These are phyloP conservation scores for Pristionchus fissidentatus DNA, from an alignment of 2,888 invertebrate genomes.

Conservation along the genomic window DNA sequence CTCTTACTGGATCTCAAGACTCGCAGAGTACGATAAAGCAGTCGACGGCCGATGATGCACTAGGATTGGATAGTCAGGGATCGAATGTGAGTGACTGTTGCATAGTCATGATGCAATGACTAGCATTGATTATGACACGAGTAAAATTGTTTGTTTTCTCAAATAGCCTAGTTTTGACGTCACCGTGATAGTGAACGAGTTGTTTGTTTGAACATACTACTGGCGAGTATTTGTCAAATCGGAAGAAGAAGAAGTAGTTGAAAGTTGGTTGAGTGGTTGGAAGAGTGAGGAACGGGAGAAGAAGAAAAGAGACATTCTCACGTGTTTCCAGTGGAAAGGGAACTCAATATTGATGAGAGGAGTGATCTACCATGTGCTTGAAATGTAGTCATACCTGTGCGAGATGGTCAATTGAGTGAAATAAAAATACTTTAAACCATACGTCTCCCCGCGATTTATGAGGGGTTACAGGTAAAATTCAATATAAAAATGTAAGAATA, in stretches of 20 bases:
- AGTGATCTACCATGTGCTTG: constrained; percentile 9
- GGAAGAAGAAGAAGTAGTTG: too few relatives aligned
- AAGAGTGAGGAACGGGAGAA: background rate
- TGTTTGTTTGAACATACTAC: constrained; percentile 35
- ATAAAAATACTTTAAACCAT: too few relatives aligned
- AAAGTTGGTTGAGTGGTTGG: constrained; percentile 30
- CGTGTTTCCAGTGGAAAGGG: constrained; percentile 85
- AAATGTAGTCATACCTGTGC: too few relatives aligned
- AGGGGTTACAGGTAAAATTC: too few relatives aligned
- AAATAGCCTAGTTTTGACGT: background rate
- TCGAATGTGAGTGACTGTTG: constrained; percentile 50
- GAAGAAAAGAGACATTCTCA: constrained; percentile 1
- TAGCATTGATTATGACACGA: too few relatives aligned
- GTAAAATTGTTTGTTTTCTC: background rate
- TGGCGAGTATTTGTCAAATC: constrained; percentile 37
- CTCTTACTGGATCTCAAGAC: constrained; percentile 41
- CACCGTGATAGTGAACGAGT: constrained; percentile 3
- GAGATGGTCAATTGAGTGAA: background rate
- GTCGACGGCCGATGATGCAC: constrained; percentile 36
- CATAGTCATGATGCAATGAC: too few relatives aligned
- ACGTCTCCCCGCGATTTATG: too few relatives aligned
- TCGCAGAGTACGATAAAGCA: constrained; percentile 37
- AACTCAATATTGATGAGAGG: background rate
- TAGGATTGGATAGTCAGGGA: constrained; percentile 52
- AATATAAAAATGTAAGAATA: background rate